phyloP scores from a whole-genome alignment of 2,888 invertebrate genomes.

The Rapana venosa region DNA sequence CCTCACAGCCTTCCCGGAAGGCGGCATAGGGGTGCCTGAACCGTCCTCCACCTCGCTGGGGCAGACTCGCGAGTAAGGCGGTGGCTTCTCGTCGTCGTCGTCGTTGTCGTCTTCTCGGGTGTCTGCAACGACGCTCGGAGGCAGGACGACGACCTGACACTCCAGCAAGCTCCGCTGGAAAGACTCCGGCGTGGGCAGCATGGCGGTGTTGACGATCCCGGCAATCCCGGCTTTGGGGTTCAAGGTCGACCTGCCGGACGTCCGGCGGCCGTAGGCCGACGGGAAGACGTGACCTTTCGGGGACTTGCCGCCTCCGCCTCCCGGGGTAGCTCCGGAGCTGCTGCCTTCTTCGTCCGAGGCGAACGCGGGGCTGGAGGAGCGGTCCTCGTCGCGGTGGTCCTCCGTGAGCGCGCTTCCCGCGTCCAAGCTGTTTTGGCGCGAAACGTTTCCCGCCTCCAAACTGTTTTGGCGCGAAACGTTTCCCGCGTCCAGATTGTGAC shows the following conservation, averaged over 20 bases:
- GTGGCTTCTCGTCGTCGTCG: neutral
- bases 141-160: neutral
- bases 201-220: constrained; percentile 48
- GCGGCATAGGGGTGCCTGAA: constrained; percentile 38
- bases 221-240: constrained; percentile 38
- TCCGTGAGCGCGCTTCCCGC: constrained; percentile 49
- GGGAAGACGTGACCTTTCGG: constrained; percentile 36
- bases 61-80: neutral
- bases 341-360: constrained; percentile 92
- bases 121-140: neutral
- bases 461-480: constrained; percentile 44
- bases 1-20: constrained; percentile 25
- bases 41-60: neutral
- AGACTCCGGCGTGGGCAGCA: constrained; percentile 41
- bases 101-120: too few relatives aligned
- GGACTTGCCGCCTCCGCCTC: constrained; percentile 33
- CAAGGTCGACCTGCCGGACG: neutral
- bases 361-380: constrained; percentile 94
- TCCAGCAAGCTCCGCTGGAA: constrained; percentile 1
- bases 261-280: neutral
- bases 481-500: constrained; percentile 41
- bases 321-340: constrained; percentile 60
- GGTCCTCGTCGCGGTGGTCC: constrained; percentile 82
- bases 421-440: constrained; percentile 63
- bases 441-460: constrained; percentile 48